phyloP scores from a whole-genome alignment of 2,797 vertebrate genomes.

The Zenarchopterus dispar region DNA sequence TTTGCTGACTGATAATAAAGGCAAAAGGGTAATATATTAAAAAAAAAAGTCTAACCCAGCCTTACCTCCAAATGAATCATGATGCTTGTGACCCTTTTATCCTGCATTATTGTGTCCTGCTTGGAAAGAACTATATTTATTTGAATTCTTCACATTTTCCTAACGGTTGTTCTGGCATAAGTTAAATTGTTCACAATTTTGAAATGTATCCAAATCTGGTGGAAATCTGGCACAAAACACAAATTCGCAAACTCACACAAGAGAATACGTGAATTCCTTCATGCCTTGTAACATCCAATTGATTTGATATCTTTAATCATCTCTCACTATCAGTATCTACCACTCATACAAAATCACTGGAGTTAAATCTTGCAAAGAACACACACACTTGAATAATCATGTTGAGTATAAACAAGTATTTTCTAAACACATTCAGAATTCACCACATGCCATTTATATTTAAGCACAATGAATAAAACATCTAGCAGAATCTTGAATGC shows the following conservation, averaged over 20 bases:
- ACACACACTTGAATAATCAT: constrained; percentile 45
- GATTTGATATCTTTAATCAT: constrained; percentile 9
- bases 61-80: background rate
- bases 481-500: constrained; percentile 69
- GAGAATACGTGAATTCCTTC: background rate
- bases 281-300: constrained; percentile 1
- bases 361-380: constrained; percentile 19
- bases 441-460: constrained; percentile 73
- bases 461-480: constrained; percentile 76
- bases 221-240: constrained; percentile 30
- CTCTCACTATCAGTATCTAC: constrained; percentile 7
- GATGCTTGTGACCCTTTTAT: constrained; percentile 12
- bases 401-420: constrained; percentile 43
- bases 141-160: constrained; percentile 55
- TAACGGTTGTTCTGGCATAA: constrained; percentile 26
- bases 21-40: background rate
- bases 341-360: constrained; percentile 11
- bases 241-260: constrained; percentile 8
- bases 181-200: constrained; percentile 10
- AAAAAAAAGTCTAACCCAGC: background rate
- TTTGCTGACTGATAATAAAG: background rate
- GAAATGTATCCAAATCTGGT: constrained; percentile 16
- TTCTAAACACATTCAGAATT: constrained; percentile 66
- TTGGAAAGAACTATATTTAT: constrained; percentile 37
- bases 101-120: constrained; percentile 31